Base-by-base conservation (phyloP, 2,113 vertebrate genomes). In the Otis tarda region DNA sequence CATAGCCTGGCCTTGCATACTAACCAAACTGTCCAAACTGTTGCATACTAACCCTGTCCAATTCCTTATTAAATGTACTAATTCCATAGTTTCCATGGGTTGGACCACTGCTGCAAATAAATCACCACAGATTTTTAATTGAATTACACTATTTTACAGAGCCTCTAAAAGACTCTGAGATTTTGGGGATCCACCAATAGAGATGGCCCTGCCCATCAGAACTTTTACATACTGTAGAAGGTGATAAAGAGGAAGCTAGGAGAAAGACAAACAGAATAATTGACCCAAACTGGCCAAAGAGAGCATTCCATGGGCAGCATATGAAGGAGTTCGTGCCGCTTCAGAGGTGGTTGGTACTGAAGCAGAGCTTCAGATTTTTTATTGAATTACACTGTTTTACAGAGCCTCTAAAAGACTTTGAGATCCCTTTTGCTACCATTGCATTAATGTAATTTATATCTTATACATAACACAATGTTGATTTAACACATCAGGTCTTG, bases 381-480 rank as follows among this genome's bases (percentile, higher is more conserved):
- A 21, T 17, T 70, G 2, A 65, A 69, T 35, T 43, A 27, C 13
- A 25, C 0, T 52, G 7, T 39, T 64, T 55, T 69, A 49, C 9
- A 79, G 9, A 60, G 2, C 5, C 2, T 61, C 35, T 52, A 35
- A 69, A 80, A 73, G 23, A 24, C 16, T 57, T 53, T 39, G 15
- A 45, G 9, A 25, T 65, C 4, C 4, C 5, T 53, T 39, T 37
- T 1, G 0, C 14, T 25, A 28, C 21, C 14, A 12, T 28, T 60
- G 3, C 0, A 1, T 12, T 1, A 63, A 60, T 18, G 7, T 14
- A 23, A 37, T 67, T 71, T 87, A 68, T 88, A 9, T 71, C 22
- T 76, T 52, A 33, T 0, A 9, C 8, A 14, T 16, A n/a, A n/a
- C 5, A 17, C 12, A 77, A 27, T 0, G 0, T 2, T 37, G 13